A percentile compares a stretch with the other conserved stretches of the same genome.
Evolutionary conservation across 2,888 invertebrate species (phyloP).

Genomic region (Cephus spinipes): DNA sequence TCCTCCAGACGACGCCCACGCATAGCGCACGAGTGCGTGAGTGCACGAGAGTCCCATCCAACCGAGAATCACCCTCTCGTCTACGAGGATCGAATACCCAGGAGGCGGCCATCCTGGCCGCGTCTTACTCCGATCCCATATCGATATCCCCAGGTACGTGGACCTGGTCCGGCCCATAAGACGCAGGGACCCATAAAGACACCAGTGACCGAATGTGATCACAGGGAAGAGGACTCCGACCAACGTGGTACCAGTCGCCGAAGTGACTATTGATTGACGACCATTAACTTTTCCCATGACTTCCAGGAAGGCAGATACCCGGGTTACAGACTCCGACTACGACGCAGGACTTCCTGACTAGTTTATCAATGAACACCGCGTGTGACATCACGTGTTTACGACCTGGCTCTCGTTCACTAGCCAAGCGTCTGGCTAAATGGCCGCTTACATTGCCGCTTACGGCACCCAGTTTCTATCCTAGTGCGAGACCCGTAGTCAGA

Average conservation of each 20-base stretch:
- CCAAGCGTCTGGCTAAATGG: slow-evolving; percentile 16
- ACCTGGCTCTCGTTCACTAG: slow-evolving; percentile 26
- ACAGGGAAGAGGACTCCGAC: not conserved
- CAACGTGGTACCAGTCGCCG: not conserved
- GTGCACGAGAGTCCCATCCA: slow-evolving; percentile 21
- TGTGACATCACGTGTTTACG: slow-evolving; percentile 49
- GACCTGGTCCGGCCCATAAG: not conserved
- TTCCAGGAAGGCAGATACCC: not conserved
- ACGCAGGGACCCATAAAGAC: no score
- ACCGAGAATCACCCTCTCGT: slow-evolving; percentile 19
- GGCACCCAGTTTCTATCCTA: not conserved
- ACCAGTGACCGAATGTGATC: no score
- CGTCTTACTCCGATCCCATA: slow-evolving; percentile 4
- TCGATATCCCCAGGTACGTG: slow-evolving; percentile 1
- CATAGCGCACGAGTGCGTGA: slow-evolving; percentile 34
- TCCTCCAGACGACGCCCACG: slow-evolving; percentile 59
- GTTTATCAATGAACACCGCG: slow-evolving; percentile 50
- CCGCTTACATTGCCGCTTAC: slow-evolving; percentile 16
- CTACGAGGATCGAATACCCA: not conserved
- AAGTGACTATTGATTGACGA: not conserved
- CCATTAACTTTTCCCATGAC: not conserved
- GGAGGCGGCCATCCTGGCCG: not conserved
- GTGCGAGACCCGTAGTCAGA: not conserved
- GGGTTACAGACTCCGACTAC: not conserved
- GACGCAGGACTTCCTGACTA: slow-evolving; percentile 18